Percentiles rank a stretch among this genome's conserved stretches.
phyloP scores from a whole-genome alignment of 2,797 vertebrate species.

The Vespertilio murinus region DNA sequence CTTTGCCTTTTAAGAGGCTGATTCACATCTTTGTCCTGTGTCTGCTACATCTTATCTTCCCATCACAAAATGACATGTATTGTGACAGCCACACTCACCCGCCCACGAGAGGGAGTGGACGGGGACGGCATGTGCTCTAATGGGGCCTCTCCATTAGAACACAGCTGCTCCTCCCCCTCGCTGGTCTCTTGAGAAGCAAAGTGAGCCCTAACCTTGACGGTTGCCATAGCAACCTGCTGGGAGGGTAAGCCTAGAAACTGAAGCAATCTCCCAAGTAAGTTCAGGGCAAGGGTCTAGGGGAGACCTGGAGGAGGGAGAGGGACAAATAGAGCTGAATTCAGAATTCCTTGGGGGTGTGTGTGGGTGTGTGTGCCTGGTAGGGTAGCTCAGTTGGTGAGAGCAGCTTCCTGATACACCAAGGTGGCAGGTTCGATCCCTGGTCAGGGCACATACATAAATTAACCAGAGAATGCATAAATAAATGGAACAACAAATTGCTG shows the following conservation, averaged over 20 bases:
- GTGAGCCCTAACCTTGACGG: background rate
- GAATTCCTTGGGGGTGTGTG: background rate
- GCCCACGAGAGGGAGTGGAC: background rate
- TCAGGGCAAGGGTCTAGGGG: background rate
- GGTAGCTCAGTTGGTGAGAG: background rate
- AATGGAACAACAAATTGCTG: background rate
- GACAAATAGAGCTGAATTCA: background rate
- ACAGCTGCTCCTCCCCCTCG: background rate
- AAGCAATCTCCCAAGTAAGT: background rate
- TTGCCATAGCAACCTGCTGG: slow-evolving; percentile 56
- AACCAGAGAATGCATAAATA: background rate
- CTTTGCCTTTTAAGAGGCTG: background rate
- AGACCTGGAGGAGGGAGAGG: background rate
- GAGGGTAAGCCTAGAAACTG: slow-evolving; percentile 55
- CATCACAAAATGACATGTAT: background rate
- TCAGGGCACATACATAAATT: background rate
- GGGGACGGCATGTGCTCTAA: background rate
- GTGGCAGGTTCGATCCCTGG: background rate
- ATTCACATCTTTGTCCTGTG: background rate
- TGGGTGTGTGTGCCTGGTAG: background rate
- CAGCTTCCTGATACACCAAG: background rate
- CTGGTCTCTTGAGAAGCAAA: background rate
- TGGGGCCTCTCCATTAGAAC: background rate
- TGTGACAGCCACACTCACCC: background rate
- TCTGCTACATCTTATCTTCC: background rate